Conservation (phyloP, 2,113 vertebrate species). For the Alethe diademata region DNA sequence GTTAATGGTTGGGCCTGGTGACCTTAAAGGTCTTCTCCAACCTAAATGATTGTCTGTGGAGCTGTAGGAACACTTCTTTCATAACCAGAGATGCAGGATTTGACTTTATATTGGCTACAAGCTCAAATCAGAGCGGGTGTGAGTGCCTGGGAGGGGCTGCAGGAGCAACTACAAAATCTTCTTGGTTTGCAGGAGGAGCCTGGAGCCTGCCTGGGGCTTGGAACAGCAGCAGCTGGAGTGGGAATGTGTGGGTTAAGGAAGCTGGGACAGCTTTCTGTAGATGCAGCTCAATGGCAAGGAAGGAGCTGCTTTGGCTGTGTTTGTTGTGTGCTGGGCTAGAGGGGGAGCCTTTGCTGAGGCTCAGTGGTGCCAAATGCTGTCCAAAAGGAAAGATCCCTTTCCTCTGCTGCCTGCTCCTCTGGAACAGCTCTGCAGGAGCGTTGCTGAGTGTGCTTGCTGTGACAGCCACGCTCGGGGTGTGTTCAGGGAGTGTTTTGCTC, state of each 20-base stretch:
- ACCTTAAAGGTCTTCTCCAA: background rate
- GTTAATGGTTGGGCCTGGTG: background rate
- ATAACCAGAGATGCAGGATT: background rate
- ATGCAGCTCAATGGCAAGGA: background rate
- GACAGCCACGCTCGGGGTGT: rapidly evolving
- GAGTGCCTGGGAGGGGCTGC: background rate
- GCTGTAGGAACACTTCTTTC: background rate
- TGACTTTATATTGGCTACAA: background rate
- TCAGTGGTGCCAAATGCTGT: background rate
- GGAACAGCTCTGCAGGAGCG: background rate
- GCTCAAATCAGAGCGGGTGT: rapidly evolving
- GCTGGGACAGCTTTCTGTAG: background rate
- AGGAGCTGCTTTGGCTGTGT: background rate
- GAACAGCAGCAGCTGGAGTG: background rate
- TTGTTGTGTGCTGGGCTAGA: background rate
- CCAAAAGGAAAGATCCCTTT: background rate
- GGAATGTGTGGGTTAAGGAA: background rate
- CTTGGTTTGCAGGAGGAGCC: background rate
- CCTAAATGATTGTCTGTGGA: background rate
- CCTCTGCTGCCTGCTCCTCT: background rate
- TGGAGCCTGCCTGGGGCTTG: background rate
- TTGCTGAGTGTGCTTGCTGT: no score
- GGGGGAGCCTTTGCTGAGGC: background rate
- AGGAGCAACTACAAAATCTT: rapidly evolving
- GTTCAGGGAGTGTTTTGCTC: background rate